Percentiles rank a stretch among this genome's conserved stretches.
These are phyloP conservation scores for Drosophila mayaguana DNA, from an alignment of 2,888 invertebrate species.

Conservation along the genomic window DNA sequence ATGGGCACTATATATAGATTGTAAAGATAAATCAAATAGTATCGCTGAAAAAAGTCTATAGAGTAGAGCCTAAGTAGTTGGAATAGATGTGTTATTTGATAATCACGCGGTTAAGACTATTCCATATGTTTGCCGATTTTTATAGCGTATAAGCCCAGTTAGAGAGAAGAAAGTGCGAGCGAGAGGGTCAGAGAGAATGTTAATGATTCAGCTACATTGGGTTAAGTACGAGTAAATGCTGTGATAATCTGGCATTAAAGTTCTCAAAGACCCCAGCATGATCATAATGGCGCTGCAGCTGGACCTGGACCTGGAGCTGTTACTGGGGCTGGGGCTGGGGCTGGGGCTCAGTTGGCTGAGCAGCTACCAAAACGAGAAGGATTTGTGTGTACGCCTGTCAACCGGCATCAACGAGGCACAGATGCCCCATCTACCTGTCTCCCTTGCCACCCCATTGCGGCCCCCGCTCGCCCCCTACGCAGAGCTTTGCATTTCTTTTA, in stretches of 20 bases:
- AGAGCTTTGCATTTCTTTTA: slow-evolving; percentile 8
- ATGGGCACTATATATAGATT: neutral
- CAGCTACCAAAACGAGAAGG: slow-evolving; percentile 39
- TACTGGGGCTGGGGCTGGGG: slow-evolving; percentile 22
- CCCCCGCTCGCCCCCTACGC: neutral
- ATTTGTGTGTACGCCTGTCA: slow-evolving; percentile 51
- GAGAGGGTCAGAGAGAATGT: neutral
- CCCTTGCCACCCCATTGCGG: neutral
- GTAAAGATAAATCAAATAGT: neutral
- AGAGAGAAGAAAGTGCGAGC: neutral
- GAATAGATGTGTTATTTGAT: neutral
- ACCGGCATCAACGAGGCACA: slow-evolving; percentile 44
- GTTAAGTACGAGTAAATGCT: slow-evolving; percentile 45
- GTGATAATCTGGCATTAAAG: slow-evolving; percentile 47
- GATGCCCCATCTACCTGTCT: neutral
- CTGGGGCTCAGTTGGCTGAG: neutral
- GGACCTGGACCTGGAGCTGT: slow-evolving; percentile 20
- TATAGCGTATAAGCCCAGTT: too few relatives aligned
- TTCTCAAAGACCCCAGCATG: slow-evolving; percentile 19
- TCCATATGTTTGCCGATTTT: neutral
- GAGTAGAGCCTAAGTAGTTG: neutral
- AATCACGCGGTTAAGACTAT: neutral
- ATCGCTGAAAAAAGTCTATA: neutral
- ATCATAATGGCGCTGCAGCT: slow-evolving; percentile 37
- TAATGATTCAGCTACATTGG: slow-evolving; percentile 11